Conservation (phyloP, 2,797 vertebrate species). For the Tapera naevia region DNA sequence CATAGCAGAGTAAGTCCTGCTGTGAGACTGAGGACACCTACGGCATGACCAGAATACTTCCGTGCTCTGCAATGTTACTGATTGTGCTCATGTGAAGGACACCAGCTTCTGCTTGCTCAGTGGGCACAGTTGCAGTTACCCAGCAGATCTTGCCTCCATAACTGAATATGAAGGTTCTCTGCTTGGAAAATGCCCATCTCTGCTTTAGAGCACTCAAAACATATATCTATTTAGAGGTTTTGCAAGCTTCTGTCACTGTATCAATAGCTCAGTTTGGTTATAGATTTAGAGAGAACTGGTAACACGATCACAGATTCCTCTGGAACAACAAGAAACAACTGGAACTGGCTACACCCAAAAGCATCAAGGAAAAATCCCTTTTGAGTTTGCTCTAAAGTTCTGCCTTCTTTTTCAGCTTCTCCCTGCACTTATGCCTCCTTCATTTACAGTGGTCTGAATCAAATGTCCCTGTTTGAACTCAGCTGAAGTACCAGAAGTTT, state of each 20-base stretch:
- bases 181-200: not conserved
- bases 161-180: not conserved
- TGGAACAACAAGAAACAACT: not conserved
- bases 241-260: not conserved
- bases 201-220: not conserved
- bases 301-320: not conserved
- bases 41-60: not conserved
- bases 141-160: not conserved
- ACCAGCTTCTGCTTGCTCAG: accelerated
- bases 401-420: not conserved
- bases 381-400: not conserved
- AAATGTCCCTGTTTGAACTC: not conserved
- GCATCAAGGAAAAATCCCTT: not conserved
- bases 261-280: not conserved
- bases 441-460: not conserved
- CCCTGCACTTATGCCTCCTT: not conserved
- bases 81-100: not conserved
- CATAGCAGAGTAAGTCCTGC: not conserved
- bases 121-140: not conserved
- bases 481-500: not conserved
- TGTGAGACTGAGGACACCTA: not conserved
- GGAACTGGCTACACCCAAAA: not conserved
- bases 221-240: not conserved
- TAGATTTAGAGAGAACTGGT: not conserved
- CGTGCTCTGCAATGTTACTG: not conserved